A percentile compares a stretch with the other conserved stretches of the same genome.
Evolutionary conservation across 2,888 invertebrate genomes (phyloP).

Genomic region (Labia minor): DNA sequence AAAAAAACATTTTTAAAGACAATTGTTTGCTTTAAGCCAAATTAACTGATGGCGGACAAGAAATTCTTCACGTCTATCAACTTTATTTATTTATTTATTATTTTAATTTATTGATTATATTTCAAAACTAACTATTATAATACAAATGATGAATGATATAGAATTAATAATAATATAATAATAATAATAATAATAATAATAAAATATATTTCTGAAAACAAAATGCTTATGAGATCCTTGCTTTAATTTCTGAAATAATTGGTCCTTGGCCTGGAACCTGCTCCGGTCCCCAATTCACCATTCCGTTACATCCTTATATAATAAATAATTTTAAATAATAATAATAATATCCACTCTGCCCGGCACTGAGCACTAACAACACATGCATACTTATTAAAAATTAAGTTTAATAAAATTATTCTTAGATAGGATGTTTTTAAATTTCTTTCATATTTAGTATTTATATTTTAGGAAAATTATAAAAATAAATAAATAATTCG

Average conservation of each 20-base stretch:
- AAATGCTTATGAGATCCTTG: conserved; percentile 13
- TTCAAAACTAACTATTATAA: conserved; percentile 14
- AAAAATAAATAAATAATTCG: no score
- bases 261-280: no score
- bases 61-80: neutral
- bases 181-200: neutral
- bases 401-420: no score
- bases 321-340: no score
- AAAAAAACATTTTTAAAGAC: neutral
- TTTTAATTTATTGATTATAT: neutral
- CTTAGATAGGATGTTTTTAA: no score
- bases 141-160: neutral
- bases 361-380: conserved; percentile 13
- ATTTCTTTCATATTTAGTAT: no score
- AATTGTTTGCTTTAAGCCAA: neutral
- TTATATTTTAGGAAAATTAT: no score
- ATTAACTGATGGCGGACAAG: neutral
- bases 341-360: neutral
- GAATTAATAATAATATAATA: neutral
- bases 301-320: no score
- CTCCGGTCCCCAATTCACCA: neutral
- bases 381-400: neutral
- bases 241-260: neutral
- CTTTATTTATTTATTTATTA: conserved; percentile 13
- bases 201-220: conserved; percentile 21